Base-by-base conservation (phyloP, 2,888 invertebrate genomes). In the Hypolimnas misippus region DNA sequence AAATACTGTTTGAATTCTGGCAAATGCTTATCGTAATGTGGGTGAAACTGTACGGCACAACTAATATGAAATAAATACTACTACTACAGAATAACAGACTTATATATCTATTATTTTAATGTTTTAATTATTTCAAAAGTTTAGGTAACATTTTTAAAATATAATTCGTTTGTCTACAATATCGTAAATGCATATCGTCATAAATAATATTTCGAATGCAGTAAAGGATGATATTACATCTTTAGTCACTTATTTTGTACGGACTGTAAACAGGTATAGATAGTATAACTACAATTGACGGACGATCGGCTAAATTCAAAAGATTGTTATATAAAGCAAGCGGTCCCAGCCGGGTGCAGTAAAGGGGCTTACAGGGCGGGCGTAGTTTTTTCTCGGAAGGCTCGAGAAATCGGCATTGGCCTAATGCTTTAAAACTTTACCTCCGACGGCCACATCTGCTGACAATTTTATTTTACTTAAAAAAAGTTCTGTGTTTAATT, bases 371-470 rank as follows among this genome's bases (percentile, higher is more conserved):
- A 65, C 72, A 72, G 73, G 72, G 72, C 74, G 80, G 76, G 78
- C 78, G 79, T 78, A 77, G 77, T 78, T 76, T 75, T 83, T 91
- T 92, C 91, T 85, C 79, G 87, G 91, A 92, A 92, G 91, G 90
- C 77, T 81, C 76, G 75, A 76, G 79, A 81, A 77, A 68, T 69
- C 83, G 82, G 81, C 68, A 79, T 79, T 84, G 80, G 76, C 79
- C 80, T 81, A 75, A 74, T 72, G 66, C 74, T 71, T 71, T 70
- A 81, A 79, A 79, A 76, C 81, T 82, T 77, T 75, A 78, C 78
- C 77, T 79, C 79, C 74, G 79, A 77, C 76, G 70, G 73, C 76
- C 80, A 85, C 89, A 90, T 89, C 89, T 90, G 90, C 87, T 83
- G 80, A 79, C 85, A 79, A 83, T 81, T 82, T 74, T 70, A 71